Conservation (phyloP, 2,113 vertebrate genomes). For the Amblyopsis rosae region DNA sequence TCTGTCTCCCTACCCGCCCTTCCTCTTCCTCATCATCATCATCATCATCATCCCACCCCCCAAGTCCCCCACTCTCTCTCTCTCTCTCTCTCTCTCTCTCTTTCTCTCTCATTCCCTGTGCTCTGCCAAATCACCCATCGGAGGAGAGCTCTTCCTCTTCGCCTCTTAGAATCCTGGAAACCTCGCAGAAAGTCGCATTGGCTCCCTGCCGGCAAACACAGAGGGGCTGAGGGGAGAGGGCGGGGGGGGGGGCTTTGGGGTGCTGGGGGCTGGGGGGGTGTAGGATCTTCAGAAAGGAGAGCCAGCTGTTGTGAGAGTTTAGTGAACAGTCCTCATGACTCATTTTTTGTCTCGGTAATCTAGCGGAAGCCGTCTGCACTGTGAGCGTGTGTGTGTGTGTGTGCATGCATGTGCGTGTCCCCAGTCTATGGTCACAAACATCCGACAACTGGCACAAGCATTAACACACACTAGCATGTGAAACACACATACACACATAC, state of each 20-base stretch:
- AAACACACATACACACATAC: neutral
- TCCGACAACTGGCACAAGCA: too few relatives aligned
- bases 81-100: constrained; percentile 57
- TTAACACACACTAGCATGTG: neutral
- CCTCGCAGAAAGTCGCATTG: constrained; percentile 95
- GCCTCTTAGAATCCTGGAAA: constrained; percentile 85
- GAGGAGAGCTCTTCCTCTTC: constrained; percentile 71
- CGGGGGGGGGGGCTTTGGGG: constrained; percentile 81
- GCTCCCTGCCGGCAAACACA: constrained; percentile 81
- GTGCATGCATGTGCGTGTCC: constrained; percentile 19
- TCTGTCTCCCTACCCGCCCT: constrained; percentile 5
- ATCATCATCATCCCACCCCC: too few relatives aligned
- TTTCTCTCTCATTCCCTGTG: constrained; percentile 13
- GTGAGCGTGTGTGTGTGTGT: constrained; percentile 23
- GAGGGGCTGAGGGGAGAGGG: constrained; percentile 38
- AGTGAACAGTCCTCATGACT: constrained; percentile 67
- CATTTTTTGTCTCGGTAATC: constrained; percentile 74
- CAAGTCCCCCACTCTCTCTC: constrained; percentile 31
- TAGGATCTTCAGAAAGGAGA: neutral
- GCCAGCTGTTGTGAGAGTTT: constrained; percentile 84
- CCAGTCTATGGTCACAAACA: too few relatives aligned
- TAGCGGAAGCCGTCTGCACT: constrained; percentile 21
- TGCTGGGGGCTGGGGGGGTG: too few relatives aligned
- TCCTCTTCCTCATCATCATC: constrained; percentile 11
- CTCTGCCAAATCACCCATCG: constrained; percentile 91